Percentiles rank a stretch among this genome's conserved stretches.
Evolutionary conservation across 2,888 invertebrate genomes (phyloP).

Genomic region (Bombylius major): DNA sequence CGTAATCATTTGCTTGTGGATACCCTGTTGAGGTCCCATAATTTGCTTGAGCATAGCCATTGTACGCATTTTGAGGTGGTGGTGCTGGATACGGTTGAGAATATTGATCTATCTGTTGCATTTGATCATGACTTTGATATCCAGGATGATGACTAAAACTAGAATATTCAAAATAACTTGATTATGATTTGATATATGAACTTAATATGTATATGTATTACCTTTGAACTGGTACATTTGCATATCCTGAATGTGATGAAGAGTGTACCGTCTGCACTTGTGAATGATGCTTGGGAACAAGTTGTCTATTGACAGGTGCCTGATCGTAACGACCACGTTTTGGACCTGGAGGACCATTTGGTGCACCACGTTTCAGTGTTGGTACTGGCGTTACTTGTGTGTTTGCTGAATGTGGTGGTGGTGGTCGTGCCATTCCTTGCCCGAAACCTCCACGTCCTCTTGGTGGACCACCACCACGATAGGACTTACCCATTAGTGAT

Average conservation of each 20-base stretch:
- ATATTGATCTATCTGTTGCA: conserved; percentile 33
- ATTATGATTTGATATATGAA: neutral
- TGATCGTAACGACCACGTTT: conserved; percentile 36
- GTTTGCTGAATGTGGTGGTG: conserved; percentile 32
- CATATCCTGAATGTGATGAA: neutral
- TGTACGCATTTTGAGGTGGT: conserved; percentile 27
- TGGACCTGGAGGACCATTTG: conserved; percentile 32
- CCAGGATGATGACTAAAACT: conserved; percentile 27
- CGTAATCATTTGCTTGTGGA: conserved; percentile 29
- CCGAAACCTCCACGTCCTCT: conserved; percentile 31
- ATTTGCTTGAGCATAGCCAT: conserved; percentile 33
- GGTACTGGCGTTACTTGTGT: conserved; percentile 34
- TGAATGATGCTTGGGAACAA: conserved; percentile 33
- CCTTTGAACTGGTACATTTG: neutral
- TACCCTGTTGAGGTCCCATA: conserved; percentile 30
- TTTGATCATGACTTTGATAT: conserved; percentile 32
- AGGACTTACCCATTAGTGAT: conserved; percentile 21
- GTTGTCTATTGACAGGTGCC: conserved; percentile 31
- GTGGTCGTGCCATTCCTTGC: conserved; percentile 29
- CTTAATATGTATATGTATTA: neutral
- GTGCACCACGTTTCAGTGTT: conserved; percentile 34
- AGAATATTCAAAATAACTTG: neutral
- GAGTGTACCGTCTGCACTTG: conserved; percentile 23
- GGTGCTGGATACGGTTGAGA: conserved; percentile 29
- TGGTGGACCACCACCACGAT: conserved; percentile 28